Evolutionary conservation across 2,888 invertebrate species (phyloP).

Genomic region (Netelia virgata): DNA sequence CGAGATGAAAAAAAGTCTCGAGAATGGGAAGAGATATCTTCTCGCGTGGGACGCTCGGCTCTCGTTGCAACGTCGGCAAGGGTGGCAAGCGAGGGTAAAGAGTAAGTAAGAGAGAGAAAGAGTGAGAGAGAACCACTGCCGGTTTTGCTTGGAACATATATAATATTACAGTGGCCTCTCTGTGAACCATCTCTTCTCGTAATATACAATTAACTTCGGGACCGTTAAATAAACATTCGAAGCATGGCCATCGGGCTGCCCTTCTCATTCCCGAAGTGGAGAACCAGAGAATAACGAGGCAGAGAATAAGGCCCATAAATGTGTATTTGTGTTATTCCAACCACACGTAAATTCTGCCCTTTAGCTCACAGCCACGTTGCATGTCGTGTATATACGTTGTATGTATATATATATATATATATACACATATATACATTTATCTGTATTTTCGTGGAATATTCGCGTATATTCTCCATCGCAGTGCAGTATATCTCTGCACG

Average conservation of each 20-base stretch:
- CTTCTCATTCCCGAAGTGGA: conserved; percentile 1
- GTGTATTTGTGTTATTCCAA: conserved; percentile 13
- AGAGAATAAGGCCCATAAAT: conserved; percentile 1
- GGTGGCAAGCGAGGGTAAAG: not conserved
- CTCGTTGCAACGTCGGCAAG: not conserved
- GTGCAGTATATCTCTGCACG: conserved; percentile 38
- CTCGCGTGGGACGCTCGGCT: conserved; percentile 10
- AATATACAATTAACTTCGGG: conserved; percentile 70
- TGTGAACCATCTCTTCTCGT: conserved; percentile 27
- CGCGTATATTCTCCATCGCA: not conserved
- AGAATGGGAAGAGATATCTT: conserved; percentile 22
- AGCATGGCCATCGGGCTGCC: conserved; percentile 1
- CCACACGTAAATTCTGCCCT: conserved; percentile 5
- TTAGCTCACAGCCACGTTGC: conserved; percentile 4
- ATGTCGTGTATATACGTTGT: not conserved
- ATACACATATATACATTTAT: not conserved
- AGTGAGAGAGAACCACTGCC: conserved; percentile 18
- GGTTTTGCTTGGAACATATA: conserved; percentile 46
- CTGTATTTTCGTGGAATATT: not conserved
- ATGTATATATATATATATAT: not conserved
- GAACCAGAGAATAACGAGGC: not conserved
- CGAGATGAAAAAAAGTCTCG: conserved; percentile 4
- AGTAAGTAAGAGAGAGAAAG: not conserved
- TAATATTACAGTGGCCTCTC: conserved; percentile 66
- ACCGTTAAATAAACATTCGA: conserved; percentile 72